Evolutionary conservation across 2,797 vertebrate species (phyloP).

Genomic region (Eulemur mongoz): DNA sequence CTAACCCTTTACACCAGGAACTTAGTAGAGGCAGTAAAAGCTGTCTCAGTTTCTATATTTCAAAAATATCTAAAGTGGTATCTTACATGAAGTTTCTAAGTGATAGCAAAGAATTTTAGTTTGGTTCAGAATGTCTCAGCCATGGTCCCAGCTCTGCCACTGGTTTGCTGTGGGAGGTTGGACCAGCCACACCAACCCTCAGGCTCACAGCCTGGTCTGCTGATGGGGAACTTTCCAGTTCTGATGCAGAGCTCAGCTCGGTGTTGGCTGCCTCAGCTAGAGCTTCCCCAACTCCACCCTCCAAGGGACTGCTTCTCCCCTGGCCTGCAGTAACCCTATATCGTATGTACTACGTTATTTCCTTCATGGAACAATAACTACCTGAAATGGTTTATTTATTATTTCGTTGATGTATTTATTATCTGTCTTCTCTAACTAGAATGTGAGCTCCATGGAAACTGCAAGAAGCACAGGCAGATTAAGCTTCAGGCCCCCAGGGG

Average conservation of each 20-base stretch:
- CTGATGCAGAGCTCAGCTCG: neutral
- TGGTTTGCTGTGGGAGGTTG: neutral
- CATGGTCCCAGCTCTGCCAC: neutral
- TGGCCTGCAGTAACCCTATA: neutral
- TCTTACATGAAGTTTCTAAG: neutral
- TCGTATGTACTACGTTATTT: neutral
- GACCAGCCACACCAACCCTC: neutral
- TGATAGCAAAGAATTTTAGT: neutral
- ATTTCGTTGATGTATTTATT: neutral
- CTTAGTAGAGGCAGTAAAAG: neutral
- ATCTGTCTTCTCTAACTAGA: neutral
- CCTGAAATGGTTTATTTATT: neutral
- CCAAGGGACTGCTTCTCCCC: neutral
- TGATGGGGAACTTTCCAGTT: no score
- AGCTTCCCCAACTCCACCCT: neutral
- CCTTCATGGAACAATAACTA: neutral
- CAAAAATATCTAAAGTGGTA: neutral
- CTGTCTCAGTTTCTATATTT: neutral
- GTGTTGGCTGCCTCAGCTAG: neutral
- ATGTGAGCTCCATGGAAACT: slow-evolving; percentile 12
- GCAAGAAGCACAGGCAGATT: neutral
- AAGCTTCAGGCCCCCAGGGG: neutral
- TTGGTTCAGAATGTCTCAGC: neutral
- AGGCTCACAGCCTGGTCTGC: fast-evolving
- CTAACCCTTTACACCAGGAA: neutral